Evolutionary conservation across 2,888 invertebrate species (phyloP).

Genomic region (Oxystoma pomonae): DNA sequence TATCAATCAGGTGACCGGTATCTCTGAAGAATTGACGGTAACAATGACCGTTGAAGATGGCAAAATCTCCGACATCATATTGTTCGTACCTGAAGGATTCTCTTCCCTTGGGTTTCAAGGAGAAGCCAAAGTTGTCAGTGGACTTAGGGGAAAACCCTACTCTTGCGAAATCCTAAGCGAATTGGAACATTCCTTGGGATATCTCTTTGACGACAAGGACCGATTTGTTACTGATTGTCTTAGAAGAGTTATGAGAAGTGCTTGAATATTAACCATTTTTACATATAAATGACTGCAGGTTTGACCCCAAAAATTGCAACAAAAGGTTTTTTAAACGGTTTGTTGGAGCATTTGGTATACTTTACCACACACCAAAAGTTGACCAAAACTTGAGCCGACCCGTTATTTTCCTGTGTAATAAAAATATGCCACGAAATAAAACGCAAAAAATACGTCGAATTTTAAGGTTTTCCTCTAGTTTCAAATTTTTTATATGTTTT

Average conservation of each 20-base stretch:
- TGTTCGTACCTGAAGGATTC: constrained; percentile 60
- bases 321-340: too few relatives aligned
- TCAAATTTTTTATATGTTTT: too few relatives aligned
- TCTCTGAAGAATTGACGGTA: constrained; percentile 54
- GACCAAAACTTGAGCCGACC: too few relatives aligned
- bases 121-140: constrained; percentile 59
- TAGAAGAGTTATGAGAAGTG: constrained; percentile 58
- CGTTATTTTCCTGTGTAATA: too few relatives aligned
- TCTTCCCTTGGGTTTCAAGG: constrained; percentile 58
- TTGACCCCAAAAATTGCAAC: too few relatives aligned
- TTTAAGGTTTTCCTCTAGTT: too few relatives aligned
- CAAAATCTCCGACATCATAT: constrained; percentile 60
- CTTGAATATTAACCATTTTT: constrained; percentile 38
- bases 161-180: constrained; percentile 59
- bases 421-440: too few relatives aligned
- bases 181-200: constrained; percentile 48
- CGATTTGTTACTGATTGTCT: constrained; percentile 62
- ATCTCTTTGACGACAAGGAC: constrained; percentile 47
- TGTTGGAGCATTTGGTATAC: too few relatives aligned
- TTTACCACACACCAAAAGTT: too few relatives aligned
- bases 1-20: constrained; percentile 45
- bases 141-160: constrained; percentile 62
- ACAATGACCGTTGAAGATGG: constrained; percentile 63
- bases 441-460: too few relatives aligned
- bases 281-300: too few relatives aligned